A percentile compares a stretch with the other conserved stretches of the same genome.
phyloP scores from a whole-genome alignment of 1,140 invertebrate genomes.

The Triops longicaudatus region DNA sequence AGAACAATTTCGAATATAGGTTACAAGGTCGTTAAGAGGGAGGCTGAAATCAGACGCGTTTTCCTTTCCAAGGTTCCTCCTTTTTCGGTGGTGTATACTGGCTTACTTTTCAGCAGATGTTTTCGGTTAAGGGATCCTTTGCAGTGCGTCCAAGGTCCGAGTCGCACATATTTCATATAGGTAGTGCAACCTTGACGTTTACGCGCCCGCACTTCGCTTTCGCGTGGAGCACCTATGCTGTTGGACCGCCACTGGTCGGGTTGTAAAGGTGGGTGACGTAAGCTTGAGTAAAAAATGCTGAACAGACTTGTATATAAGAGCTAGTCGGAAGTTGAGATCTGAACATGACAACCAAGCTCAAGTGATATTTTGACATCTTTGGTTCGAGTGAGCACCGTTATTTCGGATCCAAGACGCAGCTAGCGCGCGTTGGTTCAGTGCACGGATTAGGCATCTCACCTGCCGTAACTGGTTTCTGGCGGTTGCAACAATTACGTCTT shows the following conservation, averaged over 20 bases:
- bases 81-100: neutral
- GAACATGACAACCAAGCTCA: neutral
- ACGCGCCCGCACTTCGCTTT: neutral
- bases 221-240: neutral
- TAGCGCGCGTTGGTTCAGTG: too few relatives aligned
- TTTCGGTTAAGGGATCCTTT: neutral
- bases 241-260: neutral
- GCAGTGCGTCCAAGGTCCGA: neutral
- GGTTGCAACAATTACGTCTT: too few relatives aligned
- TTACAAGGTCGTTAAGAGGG: neutral
- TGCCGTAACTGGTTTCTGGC: too few relatives aligned
- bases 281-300: neutral
- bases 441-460: too few relatives aligned
- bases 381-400: too few relatives aligned
- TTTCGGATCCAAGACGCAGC: too few relatives aligned
- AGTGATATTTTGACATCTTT: too few relatives aligned
- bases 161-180: neutral
- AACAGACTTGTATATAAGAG: neutral
- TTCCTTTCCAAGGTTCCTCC: slow-evolving; percentile 1
- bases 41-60: neutral
- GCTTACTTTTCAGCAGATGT: neutral
- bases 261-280: neutral
- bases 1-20: neutral
- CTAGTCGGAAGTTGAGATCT: neutral
- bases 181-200: neutral